phyloP scores from a whole-genome alignment of 35 echinoderm and acorn worm genomes.

The Apostichopus californicus region DNA sequence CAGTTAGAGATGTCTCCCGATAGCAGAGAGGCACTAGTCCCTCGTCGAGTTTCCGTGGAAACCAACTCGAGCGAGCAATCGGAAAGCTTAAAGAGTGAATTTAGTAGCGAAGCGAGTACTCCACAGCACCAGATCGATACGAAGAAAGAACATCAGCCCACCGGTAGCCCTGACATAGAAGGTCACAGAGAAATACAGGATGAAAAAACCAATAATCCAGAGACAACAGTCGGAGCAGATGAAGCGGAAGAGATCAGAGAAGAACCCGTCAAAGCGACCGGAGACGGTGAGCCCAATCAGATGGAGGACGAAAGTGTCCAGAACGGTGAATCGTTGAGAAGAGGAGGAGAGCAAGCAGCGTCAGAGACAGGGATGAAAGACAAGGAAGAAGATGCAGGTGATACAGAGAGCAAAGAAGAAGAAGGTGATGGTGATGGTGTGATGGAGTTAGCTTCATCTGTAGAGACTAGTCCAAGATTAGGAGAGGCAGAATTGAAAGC shows the following conservation, averaged over 20 bases:
- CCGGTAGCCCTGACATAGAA: not conserved
- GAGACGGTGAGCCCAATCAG: not conserved
- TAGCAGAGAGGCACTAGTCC: conserved; percentile 19
- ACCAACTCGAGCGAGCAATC: conserved; percentile 1
- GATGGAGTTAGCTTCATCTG: not conserved
- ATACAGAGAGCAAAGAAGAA: not conserved
- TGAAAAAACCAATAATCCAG: not conserved
- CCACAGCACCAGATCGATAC: not conserved
- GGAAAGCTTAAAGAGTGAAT: not conserved
- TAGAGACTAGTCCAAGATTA: not conserved
- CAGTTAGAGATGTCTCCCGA: conserved; percentile 32
- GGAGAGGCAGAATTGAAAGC: not conserved
- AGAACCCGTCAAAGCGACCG: not conserved
- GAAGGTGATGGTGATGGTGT: not conserved
- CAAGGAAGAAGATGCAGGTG: not conserved
- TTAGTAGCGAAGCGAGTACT: conserved; percentile 11
- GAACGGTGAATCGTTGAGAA: not conserved
- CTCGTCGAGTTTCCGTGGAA: conserved; percentile 36
- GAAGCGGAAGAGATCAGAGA: not conserved
- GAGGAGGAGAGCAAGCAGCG: not conserved
- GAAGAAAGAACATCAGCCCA: not conserved
- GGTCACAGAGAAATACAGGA: not conserved
- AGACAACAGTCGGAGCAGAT: not conserved
- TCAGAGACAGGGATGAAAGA: not conserved
- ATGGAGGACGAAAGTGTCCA: not conserved